These are phyloP conservation scores for Myopa testacea DNA, from an alignment of 2,888 invertebrate species.

Conservation along the genomic window DNA sequence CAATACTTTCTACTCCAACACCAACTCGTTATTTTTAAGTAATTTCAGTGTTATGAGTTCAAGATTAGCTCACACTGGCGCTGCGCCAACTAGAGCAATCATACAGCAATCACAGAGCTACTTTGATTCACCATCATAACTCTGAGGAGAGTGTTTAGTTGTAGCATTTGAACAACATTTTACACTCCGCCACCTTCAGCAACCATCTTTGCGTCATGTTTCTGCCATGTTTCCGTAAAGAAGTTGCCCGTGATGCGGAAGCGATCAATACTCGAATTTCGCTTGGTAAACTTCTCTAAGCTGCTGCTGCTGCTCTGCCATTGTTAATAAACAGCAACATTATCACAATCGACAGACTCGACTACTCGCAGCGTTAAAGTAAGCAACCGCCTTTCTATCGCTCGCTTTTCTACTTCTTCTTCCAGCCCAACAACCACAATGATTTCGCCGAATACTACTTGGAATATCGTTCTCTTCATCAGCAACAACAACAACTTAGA, in stretches of 20 bases:
- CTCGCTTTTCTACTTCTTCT: background rate
- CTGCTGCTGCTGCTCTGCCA: background rate
- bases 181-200: background rate
- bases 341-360: background rate
- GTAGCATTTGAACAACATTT: background rate
- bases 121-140: background rate
- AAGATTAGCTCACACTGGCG: background rate
- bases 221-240: background rate
- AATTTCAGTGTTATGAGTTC: constrained; percentile 12
- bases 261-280: background rate
- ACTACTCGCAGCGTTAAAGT: background rate
- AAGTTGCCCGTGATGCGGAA: no score
- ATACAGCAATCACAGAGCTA: background rate
- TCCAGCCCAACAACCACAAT: background rate
- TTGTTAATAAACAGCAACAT: background rate
- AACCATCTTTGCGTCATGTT: background rate
- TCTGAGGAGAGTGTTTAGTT: background rate
- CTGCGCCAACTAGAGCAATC: background rate
- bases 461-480: constrained; percentile 2
- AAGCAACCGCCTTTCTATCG: no score
- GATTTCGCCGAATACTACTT: background rate
- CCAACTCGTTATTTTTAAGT: constrained; percentile 6
- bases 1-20: background rate
- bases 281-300: constrained; percentile 26
- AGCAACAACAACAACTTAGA: background rate